Conservation (phyloP, 2,888 invertebrate genomes). For the Drosophila heteroneura region DNA sequence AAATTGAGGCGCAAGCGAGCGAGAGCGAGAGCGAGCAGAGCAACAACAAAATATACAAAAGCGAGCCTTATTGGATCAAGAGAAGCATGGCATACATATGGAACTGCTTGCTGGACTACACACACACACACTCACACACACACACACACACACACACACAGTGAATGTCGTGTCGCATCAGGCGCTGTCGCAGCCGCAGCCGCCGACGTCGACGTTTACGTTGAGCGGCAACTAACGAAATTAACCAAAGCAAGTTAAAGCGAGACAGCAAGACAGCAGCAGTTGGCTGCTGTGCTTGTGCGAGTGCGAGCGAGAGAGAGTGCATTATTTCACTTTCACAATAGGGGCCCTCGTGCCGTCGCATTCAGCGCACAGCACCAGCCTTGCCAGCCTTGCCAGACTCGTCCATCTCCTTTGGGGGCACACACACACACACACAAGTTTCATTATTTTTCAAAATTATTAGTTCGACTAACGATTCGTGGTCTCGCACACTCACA, state of each 20-base stretch:
- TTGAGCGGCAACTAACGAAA: slow-evolving; percentile 72
- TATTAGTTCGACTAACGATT: slow-evolving; percentile 83
- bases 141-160: slow-evolving; percentile 4
- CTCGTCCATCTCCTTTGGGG: slow-evolving; percentile 12
- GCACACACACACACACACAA: slow-evolving; percentile 27
- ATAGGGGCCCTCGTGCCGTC: slow-evolving; percentile 33
- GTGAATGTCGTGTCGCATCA: slow-evolving; percentile 36
- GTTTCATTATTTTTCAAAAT: slow-evolving; percentile 82
- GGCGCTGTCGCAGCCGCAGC: slow-evolving; percentile 20
- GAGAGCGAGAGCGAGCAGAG: slow-evolving; percentile 14
- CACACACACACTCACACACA: slow-evolving; percentile 21
- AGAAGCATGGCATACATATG: slow-evolving; percentile 63
- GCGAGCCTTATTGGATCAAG: slow-evolving; percentile 66
- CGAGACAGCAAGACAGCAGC: slow-evolving; percentile 71
- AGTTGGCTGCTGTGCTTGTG: slow-evolving; percentile 16
- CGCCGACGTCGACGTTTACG: slow-evolving; percentile 44
- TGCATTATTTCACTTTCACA: slow-evolving; percentile 43
- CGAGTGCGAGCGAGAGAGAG: slow-evolving; percentile 34
- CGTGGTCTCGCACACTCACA: slow-evolving; percentile 71
- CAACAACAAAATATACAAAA: slow-evolving; percentile 39
- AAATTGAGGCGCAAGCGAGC: slow-evolving; percentile 20
- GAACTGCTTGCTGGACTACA: slow-evolving; percentile 27
- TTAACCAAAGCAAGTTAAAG: slow-evolving; percentile 80
- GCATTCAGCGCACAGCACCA: slow-evolving; percentile 35
- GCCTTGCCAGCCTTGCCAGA: slow-evolving; percentile 30